Base-by-base conservation (phyloP, 2,113 vertebrate genomes). In the Salvelinus namaycush region DNA sequence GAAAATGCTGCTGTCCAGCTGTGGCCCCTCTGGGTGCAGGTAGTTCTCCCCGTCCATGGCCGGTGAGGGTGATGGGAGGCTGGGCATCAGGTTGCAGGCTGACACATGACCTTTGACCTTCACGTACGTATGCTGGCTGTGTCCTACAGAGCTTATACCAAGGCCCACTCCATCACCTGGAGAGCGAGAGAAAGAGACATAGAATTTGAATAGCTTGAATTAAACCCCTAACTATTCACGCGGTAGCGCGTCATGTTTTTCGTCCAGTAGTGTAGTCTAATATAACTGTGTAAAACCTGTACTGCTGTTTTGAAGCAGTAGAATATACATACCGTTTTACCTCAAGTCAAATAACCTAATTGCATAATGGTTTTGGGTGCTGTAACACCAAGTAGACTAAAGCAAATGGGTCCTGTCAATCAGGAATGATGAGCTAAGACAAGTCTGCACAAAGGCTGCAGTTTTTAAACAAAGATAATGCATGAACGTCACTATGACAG, bases 21-120 rank as follows among this genome's bases (percentile, higher is more conserved):
- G 93, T 73, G 91, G 87, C 78, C 91, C 92, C 77, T 93, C 93
- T 77, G 92, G 91, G 90, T 92, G 92, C 86, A 93, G 88, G 89
- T 90, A 93, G 89, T 92, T 92, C 88, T 93, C 92, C 92, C 90
- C 91, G 84, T 95, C 93, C 94, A 95, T 95, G 90, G 86, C 92
- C 89, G 90, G 87, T 62, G 51, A 54, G 51, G 90, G 86, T 89
- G 89, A 89, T 79, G 89, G 89, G 77, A 93, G 89, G 86, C 83
- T 92, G 79, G 90, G 90, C 93, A 94, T 95, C 89, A 93, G 92
- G 90, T 83, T 87, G 74, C 81, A 79, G 87, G 81, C 76, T 80
- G 73, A 82, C 85, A 87, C 92, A 93, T 92, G 86, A 89, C 86
- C 81, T 84, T 83, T 76, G 66, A 85, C 79, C 83, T 81, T 54